Evolutionary conservation across 2,888 invertebrate species (phyloP).

Genomic region (Malthinus seriepunctatus): DNA sequence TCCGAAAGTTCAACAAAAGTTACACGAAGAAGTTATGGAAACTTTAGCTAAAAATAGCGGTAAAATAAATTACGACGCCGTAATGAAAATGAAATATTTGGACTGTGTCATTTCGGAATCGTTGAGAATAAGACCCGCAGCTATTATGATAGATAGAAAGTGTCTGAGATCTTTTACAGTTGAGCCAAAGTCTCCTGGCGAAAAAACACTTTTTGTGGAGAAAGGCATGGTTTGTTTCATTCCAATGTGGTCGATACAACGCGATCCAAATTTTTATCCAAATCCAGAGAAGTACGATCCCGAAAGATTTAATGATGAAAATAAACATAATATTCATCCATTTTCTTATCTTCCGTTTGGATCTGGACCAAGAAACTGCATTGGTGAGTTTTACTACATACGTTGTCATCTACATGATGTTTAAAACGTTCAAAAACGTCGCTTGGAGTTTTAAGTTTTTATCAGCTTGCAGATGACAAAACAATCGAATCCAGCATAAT

Average conservation of each 20-base stretch:
- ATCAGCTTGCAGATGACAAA: too few relatives aligned
- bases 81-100: not conserved
- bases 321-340: conserved; percentile 52
- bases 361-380: conserved; percentile 65
- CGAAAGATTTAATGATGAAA: conserved; percentile 58
- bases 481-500: too few relatives aligned
- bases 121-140: too few relatives aligned
- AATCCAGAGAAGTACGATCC: conserved; percentile 46
- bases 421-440: too few relatives aligned
- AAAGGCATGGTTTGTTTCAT: conserved; percentile 33
- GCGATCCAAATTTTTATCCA: conserved; percentile 40
- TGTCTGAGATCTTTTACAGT: conserved; percentile 36
- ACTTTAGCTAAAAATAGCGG: not conserved
- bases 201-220: conserved; percentile 29
- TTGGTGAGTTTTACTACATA: too few relatives aligned
- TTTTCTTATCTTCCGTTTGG: conserved; percentile 49
- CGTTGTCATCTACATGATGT: too few relatives aligned
- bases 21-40: not conserved
- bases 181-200: conserved; percentile 25
- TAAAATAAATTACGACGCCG: not conserved
- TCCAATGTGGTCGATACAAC: conserved; percentile 39
- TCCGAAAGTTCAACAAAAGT: not conserved
- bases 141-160: too few relatives aligned
- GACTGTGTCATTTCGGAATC: not conserved
- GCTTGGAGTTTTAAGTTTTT: too few relatives aligned